Conservation (phyloP, 2,797 vertebrate species). For the Catamblyrhynchus diadema region DNA sequence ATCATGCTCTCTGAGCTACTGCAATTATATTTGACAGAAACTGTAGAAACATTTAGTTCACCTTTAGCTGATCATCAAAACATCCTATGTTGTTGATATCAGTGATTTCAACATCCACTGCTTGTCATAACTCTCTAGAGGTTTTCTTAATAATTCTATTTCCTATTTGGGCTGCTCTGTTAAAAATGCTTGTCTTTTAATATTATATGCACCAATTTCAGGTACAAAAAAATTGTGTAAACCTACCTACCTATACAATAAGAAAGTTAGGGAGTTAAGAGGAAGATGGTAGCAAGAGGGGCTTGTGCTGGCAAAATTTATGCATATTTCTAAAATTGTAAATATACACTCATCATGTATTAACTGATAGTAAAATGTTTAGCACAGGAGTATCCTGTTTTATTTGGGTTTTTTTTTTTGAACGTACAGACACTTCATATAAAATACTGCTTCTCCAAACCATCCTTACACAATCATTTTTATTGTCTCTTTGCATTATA, state of each 20-base stretch:
- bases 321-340: neutral
- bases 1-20: neutral
- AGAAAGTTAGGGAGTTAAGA: neutral
- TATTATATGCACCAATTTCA: neutral
- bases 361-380: neutral
- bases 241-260: neutral
- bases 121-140: neutral
- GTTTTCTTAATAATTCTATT: neutral
- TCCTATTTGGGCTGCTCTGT: neutral
- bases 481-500: neutral
- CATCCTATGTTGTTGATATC: neutral
- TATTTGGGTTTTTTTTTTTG: neutral
- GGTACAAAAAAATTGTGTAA: neutral
- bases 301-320: neutral
- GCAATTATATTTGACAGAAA: neutral
- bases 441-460: neutral
- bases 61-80: neutral
- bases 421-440: neutral
- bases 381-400: neutral
- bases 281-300: neutral
- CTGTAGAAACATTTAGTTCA: neutral
- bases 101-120: neutral
- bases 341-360: neutral
- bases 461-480: neutral
- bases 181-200: neutral